Percentiles rank a stretch among this genome's conserved stretches.
phyloP scores from a whole-genome alignment of 2,113 vertebrate species.

The Semnornis frantzii region DNA sequence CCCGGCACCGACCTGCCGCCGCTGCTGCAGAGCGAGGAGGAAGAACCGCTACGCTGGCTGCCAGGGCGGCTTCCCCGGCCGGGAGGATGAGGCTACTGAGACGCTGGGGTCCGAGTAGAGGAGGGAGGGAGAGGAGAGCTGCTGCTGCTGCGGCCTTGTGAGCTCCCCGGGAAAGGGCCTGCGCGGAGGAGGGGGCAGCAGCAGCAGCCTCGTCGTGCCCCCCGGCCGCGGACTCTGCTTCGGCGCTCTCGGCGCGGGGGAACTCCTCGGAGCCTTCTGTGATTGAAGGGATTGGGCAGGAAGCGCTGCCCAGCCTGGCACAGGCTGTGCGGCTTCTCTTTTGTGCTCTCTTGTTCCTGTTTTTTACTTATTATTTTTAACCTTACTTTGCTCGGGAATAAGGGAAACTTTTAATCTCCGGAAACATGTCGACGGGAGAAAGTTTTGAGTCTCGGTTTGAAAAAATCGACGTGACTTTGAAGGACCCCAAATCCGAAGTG shows the following conservation, averaged over 20 bases:
- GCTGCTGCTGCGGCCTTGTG: background rate
- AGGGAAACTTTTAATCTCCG: constrained; percentile 23
- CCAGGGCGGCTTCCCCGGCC: constrained; percentile 10
- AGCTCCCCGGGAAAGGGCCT: constrained; percentile 2
- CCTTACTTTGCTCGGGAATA: constrained; percentile 39
- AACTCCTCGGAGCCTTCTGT: background rate
- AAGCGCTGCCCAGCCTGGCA: background rate
- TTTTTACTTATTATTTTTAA: background rate
- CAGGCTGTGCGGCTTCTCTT: constrained; percentile 13
- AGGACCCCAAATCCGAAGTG: constrained; percentile 96
- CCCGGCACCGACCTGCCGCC: constrained; percentile 1
- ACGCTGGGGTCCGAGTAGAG: constrained; percentile 38
- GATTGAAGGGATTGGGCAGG: constrained; percentile 11
- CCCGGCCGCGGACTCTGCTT: background rate
- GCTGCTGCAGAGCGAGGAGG: background rate
- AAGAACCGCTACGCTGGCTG: constrained; percentile 54
- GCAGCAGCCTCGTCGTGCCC: background rate
- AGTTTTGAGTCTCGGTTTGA: constrained; percentile 93
- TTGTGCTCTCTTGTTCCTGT: constrained; percentile 16
- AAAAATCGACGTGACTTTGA: constrained; percentile 95
- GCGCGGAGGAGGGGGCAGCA: background rate
- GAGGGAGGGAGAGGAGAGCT: constrained; percentile 40
- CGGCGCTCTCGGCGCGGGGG: background rate
- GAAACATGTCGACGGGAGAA: constrained; percentile 89
- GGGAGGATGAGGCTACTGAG: constrained; percentile 52